These are phyloP conservation scores for Cossypha niveicapilla DNA, from an alignment of 2,797 vertebrate genomes.

Conservation along the genomic window DNA sequence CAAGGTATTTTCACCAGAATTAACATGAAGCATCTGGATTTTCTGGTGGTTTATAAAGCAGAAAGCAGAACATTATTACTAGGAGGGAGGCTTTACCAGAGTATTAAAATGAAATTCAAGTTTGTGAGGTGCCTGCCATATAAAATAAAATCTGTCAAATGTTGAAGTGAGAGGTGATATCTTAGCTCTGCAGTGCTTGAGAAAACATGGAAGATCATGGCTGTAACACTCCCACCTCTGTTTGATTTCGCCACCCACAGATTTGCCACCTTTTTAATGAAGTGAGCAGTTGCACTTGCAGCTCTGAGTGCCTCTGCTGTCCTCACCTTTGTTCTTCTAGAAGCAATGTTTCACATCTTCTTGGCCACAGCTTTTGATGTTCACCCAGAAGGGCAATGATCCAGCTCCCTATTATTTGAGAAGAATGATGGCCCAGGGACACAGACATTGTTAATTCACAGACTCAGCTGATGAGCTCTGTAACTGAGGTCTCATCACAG, in stretches of 20 bases:
- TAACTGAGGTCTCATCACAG: not conserved
- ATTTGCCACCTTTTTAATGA: constrained; percentile 27
- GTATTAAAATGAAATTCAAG: not conserved
- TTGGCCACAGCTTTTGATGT: not conserved
- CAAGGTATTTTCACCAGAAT: not conserved
- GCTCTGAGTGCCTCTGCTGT: not conserved
- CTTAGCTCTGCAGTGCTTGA: not conserved
- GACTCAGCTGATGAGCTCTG: not conserved
- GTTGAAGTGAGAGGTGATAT: constrained; percentile 27
- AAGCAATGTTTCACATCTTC: not conserved
- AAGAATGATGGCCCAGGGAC: not conserved
- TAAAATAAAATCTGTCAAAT: not conserved
- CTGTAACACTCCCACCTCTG: constrained; percentile 30
- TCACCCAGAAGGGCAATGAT: not conserved
- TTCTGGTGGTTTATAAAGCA: constrained; percentile 8
- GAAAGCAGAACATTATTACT: not conserved
- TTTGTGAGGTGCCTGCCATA: not conserved
- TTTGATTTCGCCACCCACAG: constrained; percentile 30
- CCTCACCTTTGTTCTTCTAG: constrained; percentile 4
- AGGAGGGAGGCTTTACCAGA: not conserved
- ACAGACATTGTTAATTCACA: not conserved
- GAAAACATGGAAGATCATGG: constrained; percentile 2
- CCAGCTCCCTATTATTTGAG: not conserved
- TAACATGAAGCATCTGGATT: not conserved
- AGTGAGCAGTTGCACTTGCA: constrained; percentile 45